Percentiles rank a stretch among this genome's conserved stretches.
These are phyloP conservation scores for Oceanodroma tethys DNA, from an alignment of 2,113 vertebrate genomes.

Conservation along the genomic window DNA sequence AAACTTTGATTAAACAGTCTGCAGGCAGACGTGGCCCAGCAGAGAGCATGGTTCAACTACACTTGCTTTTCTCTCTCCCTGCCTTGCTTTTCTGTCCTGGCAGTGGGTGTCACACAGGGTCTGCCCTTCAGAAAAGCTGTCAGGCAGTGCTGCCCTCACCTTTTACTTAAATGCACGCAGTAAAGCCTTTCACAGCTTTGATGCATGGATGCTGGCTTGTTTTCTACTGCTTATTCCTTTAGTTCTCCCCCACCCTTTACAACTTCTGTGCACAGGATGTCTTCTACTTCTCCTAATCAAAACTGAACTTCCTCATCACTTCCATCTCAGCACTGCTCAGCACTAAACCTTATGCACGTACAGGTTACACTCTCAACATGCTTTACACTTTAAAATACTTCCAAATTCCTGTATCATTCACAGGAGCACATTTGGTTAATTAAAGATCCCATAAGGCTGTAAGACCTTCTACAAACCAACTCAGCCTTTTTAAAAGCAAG, in stretches of 20 bases:
- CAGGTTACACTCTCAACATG: not conserved
- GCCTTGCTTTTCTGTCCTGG: not conserved
- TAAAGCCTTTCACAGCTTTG: not conserved
- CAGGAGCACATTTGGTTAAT: not conserved
- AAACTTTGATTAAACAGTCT: constrained; percentile 43
- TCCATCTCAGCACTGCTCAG: not conserved
- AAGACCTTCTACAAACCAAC: not conserved
- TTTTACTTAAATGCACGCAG: not conserved
- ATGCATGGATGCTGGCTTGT: not conserved
- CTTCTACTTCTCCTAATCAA: constrained; percentile 15
- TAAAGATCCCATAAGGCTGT: not conserved
- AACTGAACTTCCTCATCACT: constrained; percentile 8
- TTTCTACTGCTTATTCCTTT: not conserved
- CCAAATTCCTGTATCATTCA: not conserved
- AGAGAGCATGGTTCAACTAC: not conserved
- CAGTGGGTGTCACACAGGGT: not conserved
- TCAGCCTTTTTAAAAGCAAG: not conserved
- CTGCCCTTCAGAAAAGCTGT: not conserved
- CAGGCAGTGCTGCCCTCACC: not conserved
- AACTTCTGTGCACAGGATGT: not conserved
- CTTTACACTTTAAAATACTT: not conserved
- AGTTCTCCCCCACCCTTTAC: not conserved
- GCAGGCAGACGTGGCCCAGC: not conserved
- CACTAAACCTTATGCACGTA: not conserved
- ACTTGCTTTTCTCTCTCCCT: not conserved